Evolutionary conservation across 2,797 vertebrate genomes (phyloP).

Genomic region (Parauchenoglanis ngamensis): DNA sequence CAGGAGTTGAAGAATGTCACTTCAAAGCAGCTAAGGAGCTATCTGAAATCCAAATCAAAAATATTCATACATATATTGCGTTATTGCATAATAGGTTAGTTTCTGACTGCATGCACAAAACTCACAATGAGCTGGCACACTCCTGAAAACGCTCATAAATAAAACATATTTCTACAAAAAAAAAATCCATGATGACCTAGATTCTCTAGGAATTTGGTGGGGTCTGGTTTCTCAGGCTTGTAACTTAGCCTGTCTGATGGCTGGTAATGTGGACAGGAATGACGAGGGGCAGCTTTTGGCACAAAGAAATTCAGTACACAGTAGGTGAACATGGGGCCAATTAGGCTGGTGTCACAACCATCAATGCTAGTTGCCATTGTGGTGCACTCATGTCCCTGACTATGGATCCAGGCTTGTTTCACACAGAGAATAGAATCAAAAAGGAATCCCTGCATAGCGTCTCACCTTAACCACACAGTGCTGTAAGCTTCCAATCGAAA

Average conservation of each 20-base stretch:
- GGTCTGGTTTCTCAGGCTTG: neutral
- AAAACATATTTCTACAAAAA: neutral
- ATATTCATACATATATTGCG: conserved; percentile 1
- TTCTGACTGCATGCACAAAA: neutral
- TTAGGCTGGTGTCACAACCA: neutral
- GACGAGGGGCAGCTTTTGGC: neutral
- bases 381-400: neutral
- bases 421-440: neutral
- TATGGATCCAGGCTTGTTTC: neutral
- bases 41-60: conserved; percentile 29
- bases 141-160: neutral
- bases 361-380: neutral
- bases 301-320: neutral
- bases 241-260: neutral
- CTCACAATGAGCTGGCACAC: neutral
- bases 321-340: neutral
- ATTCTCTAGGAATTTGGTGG: neutral
- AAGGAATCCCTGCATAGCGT: neutral
- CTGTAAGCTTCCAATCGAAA: neutral
- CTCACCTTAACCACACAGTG: neutral
- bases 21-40: conserved; percentile 24
- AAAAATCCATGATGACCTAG: too few relatives aligned
- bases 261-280: conserved; percentile 3
- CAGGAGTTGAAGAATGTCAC: conserved; percentile 30
- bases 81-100: conserved; percentile 7